Base-by-base conservation (phyloP, 2,113 vertebrate species). In the Nycticebus coucang region DNA sequence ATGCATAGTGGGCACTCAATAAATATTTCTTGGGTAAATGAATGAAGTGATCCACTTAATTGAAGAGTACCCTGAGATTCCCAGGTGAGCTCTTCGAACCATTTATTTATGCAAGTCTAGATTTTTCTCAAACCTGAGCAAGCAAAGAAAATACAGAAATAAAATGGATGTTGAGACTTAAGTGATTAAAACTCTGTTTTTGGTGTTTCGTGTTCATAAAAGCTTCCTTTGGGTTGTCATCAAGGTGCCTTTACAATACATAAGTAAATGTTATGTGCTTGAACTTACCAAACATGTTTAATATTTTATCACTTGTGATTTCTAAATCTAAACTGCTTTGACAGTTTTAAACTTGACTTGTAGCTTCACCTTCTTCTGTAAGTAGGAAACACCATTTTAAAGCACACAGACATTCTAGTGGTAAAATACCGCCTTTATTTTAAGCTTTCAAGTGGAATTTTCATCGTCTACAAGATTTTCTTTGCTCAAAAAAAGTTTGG, bases 111-210 rank as follows among this genome's bases (percentile, higher is more conserved):
- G 57, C 17, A 80, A 86, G 89, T 87, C 79, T 68, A 53, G 59
- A 24, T 86, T 87, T 79, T 84, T 18, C 37, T 57, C 83, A 95
- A 85, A 95, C 13, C 24, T 21, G 55, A 86, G 53, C 12, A 87
- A 93, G 24, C 71, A 93, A 95, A 94, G 45, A 80, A 94, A 92
- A 87, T 66, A 64, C 45, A 92, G 62, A 68, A 84, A 81, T 75
- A 89, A 75, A 59, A 68, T 79, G 37, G 30, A 89, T 71, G 21
- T 53, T 28, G 71, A 96, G 64, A 87, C 24, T 60, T 77, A 86
- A 86, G 55, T 37, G 53, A 77, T 84, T 82, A 57, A 26, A 85
- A 79, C 19, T 64, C 66, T n/a, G 59, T 18, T 33, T 82, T 95
- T 78, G 82, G 59, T 84, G 45, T 75, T 91, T 95, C 92, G 59